Percentiles rank a stretch among this genome's conserved stretches.
These are phyloP conservation scores for Synergus itoensis DNA, from an alignment of 2,888 invertebrate species.

Conservation along the genomic window DNA sequence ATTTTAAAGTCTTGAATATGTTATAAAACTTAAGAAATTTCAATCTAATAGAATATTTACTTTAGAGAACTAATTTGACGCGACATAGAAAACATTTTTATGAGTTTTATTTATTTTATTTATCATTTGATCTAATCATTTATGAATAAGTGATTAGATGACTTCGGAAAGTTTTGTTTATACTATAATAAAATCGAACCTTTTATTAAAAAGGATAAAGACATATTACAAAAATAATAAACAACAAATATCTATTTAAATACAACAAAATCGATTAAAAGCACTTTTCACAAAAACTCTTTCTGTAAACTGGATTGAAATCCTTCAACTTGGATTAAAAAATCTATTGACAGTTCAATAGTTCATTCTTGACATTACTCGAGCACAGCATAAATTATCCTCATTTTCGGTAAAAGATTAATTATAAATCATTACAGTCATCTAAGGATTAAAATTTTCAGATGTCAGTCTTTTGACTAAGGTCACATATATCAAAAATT, in stretches of 20 bases:
- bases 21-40: background rate
- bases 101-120: no score
- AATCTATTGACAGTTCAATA: background rate
- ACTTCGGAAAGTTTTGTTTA: background rate
- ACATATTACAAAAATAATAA: background rate
- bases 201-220: background rate
- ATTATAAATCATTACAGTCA: background rate
- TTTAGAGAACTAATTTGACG: background rate
- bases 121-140: background rate
- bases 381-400: background rate
- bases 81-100: background rate
- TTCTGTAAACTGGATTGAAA: background rate
- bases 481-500: constrained; percentile 14
- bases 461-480: background rate
- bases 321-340: background rate
- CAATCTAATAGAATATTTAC: constrained; percentile 4
- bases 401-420: background rate
- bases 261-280: background rate
- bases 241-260: background rate
- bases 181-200: background rate
- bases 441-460: background rate
- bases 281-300: background rate
- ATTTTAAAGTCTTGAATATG: background rate
- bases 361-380: background rate
- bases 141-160: background rate